Evolutionary conservation across 2,113 vertebrate species (phyloP).

Genomic region (Dicentrarchus labrax): DNA sequence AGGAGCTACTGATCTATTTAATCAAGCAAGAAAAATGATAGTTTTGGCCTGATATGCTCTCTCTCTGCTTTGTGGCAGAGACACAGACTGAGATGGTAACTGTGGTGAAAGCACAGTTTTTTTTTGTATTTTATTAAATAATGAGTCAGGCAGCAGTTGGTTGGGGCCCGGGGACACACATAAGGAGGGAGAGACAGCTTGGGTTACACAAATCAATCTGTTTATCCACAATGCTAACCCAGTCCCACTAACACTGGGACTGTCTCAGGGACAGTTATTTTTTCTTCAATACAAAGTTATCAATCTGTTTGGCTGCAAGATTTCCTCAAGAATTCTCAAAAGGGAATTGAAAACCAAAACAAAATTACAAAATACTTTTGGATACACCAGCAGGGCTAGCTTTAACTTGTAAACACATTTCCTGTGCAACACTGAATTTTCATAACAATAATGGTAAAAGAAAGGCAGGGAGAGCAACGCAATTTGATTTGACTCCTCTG

Average conservation of each 20-base stretch:
- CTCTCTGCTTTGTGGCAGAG: slow-evolving; percentile 39
- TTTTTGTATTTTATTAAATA: slow-evolving; percentile 60
- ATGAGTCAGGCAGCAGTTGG: slow-evolving; percentile 77
- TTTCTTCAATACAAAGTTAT: slow-evolving; percentile 34
- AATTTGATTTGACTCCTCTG: too few species aligned
- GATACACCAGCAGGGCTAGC: slow-evolving; percentile 2
- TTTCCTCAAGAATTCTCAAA: not conserved
- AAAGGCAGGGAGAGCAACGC: too few species aligned
- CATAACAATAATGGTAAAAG: not conserved
- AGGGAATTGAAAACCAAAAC: not conserved
- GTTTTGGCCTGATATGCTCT: slow-evolving; percentile 47
- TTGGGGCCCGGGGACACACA: slow-evolving; percentile 60
- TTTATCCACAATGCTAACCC: slow-evolving; percentile 61
- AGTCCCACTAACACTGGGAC: slow-evolving; percentile 49
- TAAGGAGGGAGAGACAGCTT: slow-evolving; percentile 58
- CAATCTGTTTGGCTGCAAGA: slow-evolving; percentile 12
- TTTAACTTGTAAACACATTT: not conserved
- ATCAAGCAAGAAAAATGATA: slow-evolving; percentile 3
- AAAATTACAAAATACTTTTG: not conserved
- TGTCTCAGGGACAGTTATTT: slow-evolving; percentile 35
- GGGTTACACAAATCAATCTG: slow-evolving; percentile 67
- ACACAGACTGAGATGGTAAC: slow-evolving; percentile 46
- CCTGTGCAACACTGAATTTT: not conserved
- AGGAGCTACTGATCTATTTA: slow-evolving; percentile 25
- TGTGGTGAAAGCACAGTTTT: slow-evolving; percentile 41